phyloP scores from a whole-genome alignment of 2,797 vertebrate genomes.

The Lacerta bilineata region DNA sequence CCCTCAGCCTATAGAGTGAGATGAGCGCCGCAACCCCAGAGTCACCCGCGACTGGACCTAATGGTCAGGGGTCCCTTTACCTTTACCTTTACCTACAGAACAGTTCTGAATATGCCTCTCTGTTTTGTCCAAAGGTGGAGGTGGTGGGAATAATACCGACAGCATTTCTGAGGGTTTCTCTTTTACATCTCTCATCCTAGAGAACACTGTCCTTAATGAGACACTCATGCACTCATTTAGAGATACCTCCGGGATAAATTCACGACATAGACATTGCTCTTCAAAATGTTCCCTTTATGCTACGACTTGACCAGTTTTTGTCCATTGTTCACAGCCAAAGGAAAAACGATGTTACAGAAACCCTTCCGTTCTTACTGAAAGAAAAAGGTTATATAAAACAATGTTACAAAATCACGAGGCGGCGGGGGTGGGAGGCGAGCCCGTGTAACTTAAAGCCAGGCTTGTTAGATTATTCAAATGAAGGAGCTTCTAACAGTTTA shows the following conservation, averaged over 20 bases:
- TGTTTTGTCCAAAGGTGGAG: background rate
- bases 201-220: background rate
- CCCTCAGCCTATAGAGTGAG: no score
- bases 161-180: background rate
- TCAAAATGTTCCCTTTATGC: slow-evolving; percentile 31
- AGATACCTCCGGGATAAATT: slow-evolving; percentile 28
- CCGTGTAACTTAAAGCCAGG: slow-evolving; percentile 50
- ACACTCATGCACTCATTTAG: background rate
- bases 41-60: no score
- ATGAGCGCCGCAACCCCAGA: no score
- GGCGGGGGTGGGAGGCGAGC: slow-evolving; percentile 38
- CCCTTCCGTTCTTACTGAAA: slow-evolving; percentile 16
- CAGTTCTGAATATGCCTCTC: background rate
- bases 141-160: background rate
- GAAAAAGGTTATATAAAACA: slow-evolving; percentile 34
- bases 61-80: no score
- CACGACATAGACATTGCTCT: slow-evolving; percentile 10
- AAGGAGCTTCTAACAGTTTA: slow-evolving; percentile 88
- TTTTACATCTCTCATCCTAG: slow-evolving; percentile 5
- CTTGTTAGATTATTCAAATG: slow-evolving; percentile 84
- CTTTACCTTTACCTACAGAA: background rate
- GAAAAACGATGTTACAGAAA: slow-evolving; percentile 31
- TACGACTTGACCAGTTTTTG: slow-evolving; percentile 2
- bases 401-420: slow-evolving; percentile 38
- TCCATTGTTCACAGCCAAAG: background rate